phyloP scores from a whole-genome alignment of 1,140 invertebrate species.

The Hyposmocoma kahamanoa region DNA sequence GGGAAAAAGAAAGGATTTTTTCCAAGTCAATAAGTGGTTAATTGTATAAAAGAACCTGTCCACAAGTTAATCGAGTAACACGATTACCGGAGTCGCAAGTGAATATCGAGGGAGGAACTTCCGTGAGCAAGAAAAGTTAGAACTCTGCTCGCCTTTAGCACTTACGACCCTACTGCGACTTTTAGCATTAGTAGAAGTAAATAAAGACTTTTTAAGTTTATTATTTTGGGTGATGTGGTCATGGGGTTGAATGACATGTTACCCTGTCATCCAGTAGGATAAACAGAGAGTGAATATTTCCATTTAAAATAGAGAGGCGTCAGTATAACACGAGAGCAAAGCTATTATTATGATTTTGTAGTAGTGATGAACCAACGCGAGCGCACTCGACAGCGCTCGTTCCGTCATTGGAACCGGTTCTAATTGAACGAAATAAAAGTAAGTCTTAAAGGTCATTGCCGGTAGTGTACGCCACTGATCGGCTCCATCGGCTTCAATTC shows the following conservation, averaged over 20 bases:
- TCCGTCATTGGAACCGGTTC: conserved; percentile 39
- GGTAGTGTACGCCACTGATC: conserved; percentile 29
- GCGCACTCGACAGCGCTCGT: neutral
- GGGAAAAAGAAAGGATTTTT: conserved; percentile 26
- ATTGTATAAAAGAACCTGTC: conserved; percentile 55
- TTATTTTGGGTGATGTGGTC: neutral
- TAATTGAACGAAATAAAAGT: conserved; percentile 53
- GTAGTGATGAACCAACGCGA: neutral
- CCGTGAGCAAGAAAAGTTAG: conserved; percentile 38
- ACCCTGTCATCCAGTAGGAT: neutral
- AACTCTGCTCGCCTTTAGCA: neutral
- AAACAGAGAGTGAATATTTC: neutral
- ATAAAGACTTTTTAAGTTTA: neutral
- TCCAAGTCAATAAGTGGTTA: conserved; percentile 51
- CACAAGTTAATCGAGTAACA: conserved; percentile 54
- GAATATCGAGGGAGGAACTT: conserved; percentile 43
- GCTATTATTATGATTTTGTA: neutral
- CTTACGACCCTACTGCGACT: neutral
- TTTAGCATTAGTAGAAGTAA: neutral
- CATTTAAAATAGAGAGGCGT: neutral
- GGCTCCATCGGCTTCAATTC: neutral
- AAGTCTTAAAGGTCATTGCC: conserved; percentile 52
- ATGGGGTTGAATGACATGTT: neutral
- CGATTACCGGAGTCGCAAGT: conserved; percentile 46
- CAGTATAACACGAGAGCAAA: neutral